Conservation (phyloP, 2,797 vertebrate genomes). For the Emydoidea blandingii region DNA sequence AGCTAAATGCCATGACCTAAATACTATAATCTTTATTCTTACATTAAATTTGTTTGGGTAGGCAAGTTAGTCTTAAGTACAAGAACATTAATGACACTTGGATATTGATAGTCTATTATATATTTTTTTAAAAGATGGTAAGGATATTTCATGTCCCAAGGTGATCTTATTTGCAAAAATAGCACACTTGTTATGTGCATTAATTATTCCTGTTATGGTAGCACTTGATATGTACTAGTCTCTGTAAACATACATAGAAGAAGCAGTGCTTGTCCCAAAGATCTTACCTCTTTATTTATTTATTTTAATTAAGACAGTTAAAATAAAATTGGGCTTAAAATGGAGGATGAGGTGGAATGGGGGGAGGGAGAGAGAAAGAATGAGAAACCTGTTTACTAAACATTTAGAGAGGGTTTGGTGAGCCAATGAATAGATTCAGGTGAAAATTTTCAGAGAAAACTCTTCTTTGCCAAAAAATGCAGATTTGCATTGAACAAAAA, state of each 20-base stretch:
- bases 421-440: too few relatives aligned
- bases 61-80: neutral
- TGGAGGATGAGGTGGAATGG: neutral
- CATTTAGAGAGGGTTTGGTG: neutral
- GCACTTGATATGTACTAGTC: neutral
- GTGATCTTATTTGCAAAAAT: neutral
- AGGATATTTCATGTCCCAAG: neutral
- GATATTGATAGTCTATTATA: neutral
- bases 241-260: constrained; percentile 17
- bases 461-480: neutral
- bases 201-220: too few relatives aligned
- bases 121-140: neutral
- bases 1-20: neutral
- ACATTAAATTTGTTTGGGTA: neutral
- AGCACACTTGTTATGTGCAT: too few relatives aligned
- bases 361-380: neutral
- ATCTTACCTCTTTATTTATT: constrained; percentile 21
- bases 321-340: constrained; percentile 7
- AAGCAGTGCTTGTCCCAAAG: neutral
- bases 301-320: constrained; percentile 7
- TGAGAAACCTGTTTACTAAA: neutral
- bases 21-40: neutral
- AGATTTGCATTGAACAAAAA: neutral
- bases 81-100: neutral
- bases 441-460: too few relatives aligned